Conservation (phyloP, 2,888 invertebrate genomes). For the Acanthosepion pharaonis region DNA sequence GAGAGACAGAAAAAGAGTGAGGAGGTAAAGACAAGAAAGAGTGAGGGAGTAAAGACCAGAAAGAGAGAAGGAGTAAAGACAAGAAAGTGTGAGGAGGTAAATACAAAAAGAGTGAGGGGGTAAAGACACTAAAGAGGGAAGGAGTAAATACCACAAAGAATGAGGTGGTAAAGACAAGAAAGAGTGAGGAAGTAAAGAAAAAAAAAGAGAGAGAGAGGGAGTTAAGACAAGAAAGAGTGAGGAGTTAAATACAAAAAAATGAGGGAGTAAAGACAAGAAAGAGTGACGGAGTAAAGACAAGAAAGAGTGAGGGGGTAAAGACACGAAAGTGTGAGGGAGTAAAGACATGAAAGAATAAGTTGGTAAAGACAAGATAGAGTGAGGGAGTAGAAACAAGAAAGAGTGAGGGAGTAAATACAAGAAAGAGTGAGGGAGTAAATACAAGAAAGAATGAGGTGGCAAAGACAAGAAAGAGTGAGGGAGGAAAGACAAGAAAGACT, state of each 20-base stretch:
- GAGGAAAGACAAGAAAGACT: neutral
- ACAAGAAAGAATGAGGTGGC: neutral
- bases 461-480: neutral
- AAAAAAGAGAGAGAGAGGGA: no score
- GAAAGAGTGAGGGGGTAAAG: neutral
- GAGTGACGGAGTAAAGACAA: neutral
- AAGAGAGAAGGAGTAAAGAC: neutral
- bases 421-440: neutral
- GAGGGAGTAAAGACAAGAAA: no score
- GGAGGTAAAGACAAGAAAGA: no score
- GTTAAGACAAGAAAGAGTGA: neutral
- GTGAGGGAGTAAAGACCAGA: neutral
- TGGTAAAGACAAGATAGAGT: neutral
- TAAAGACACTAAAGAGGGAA: no score
- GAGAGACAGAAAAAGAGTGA: neutral
- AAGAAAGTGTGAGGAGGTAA: no score
- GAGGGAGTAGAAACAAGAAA: neutral
- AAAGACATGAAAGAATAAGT: neutral
- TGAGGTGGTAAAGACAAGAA: neutral
- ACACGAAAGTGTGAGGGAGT: neutral
- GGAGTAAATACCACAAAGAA: no score
- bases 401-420: neutral
- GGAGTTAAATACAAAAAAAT: no score
- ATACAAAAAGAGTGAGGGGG: neutral
- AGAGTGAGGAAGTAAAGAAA: no score